phyloP scores from a whole-genome alignment of 2,113 vertebrate genomes.

The Platanista minor region DNA sequence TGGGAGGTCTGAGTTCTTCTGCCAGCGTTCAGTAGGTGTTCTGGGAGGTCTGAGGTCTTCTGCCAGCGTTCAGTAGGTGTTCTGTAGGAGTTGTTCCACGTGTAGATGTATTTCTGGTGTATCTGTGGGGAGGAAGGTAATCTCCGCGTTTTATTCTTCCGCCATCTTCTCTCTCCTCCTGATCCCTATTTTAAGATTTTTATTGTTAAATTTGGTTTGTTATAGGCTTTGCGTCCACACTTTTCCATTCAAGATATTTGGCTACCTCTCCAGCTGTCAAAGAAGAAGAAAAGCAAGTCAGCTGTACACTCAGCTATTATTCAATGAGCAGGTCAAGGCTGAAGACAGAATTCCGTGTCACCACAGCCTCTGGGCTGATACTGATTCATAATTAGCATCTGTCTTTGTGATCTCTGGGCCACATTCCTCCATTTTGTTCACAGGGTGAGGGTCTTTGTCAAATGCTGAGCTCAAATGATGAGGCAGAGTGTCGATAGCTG shows the following conservation, averaged over 20 bases:
- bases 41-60: too few species aligned
- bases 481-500: not conserved
- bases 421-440: not conserved
- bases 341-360: not conserved
- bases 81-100: too few species aligned
- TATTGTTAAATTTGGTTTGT: slow-evolving; percentile 16
- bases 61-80: too few species aligned
- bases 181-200: not conserved
- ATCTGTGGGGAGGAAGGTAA: too few species aligned
- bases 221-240: not conserved
- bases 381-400: not conserved
- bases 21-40: too few species aligned
- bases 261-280: not conserved
- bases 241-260: not conserved
- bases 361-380: not conserved
- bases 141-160: too few species aligned
- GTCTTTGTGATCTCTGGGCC: not conserved
- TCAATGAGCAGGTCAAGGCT: not conserved
- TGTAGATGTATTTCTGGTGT: too few species aligned
- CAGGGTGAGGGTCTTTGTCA: not conserved
- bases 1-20: too few species aligned
- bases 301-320: not conserved
- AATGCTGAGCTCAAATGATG: not conserved
- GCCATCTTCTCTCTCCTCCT: too few species aligned
- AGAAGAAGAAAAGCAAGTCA: not conserved